Evolutionary conservation across 2,113 vertebrate species (phyloP), one percentile per base, ranked within the genome.

Genomic region (Probosciger aterrimus): DNA sequence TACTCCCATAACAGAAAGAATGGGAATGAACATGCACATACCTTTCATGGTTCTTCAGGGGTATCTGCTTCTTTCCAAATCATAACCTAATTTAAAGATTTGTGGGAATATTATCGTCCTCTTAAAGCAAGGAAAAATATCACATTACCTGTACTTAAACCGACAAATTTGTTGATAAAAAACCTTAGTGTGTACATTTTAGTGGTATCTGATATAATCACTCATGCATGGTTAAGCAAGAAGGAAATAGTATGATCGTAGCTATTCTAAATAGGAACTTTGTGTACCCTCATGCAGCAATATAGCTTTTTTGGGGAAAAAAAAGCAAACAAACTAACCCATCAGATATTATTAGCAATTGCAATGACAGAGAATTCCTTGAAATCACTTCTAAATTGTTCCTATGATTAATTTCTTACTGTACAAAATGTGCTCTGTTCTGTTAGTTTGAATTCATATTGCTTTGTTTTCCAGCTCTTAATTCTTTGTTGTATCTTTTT

Each of bases 361-460:
- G 7, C 37, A 75, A 33, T 75, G 81, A 52, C 23, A 84, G 65
- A 67, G 31, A 91, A 91, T 37, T 31, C 11, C 46, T 46, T 91
- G 18, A 6, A 82, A 67, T 75, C 22, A 37, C 23, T 63, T 14
- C 6, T 75, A 35, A 46, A 59, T 59, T 63, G 11, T 71, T 82
- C 13, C 19, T 59, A 1, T 81, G 31, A 49, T 60, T 63, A 50
- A 68, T 60, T 82, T 44, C 31, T 57, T 65, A 57, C 22, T 15
- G 27, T 25, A 73, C 74, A 82, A 49, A 49, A 8, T 8, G 1
- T 44, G 4, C 2, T 0, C 11, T 8, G 0, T 59, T 35, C 35
- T 80, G 8, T 17, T 47, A 10, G 28, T 35, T 85, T 63, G 49
- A 84, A 84, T 87, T 91, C 30, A 6, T 50, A 14, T 22, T 6